Conservation (phyloP, 1,140 invertebrate genomes). For the Myzus persicae region DNA sequence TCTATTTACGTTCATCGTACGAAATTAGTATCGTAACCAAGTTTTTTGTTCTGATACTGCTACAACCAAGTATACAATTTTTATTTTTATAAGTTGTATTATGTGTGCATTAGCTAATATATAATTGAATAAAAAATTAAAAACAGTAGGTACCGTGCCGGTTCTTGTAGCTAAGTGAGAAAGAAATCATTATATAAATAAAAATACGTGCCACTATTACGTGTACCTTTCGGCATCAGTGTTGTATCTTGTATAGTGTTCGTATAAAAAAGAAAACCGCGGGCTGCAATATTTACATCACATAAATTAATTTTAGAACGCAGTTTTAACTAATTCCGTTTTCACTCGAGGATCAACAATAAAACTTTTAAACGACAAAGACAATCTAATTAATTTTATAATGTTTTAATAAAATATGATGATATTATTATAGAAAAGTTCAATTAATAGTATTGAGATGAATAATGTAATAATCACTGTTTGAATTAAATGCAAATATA, state of each 20-base stretch:
- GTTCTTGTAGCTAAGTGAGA: not conserved
- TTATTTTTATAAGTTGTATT: not conserved
- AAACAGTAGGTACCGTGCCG: not conserved
- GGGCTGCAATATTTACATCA: not conserved
- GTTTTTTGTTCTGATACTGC: not conserved
- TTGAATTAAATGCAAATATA: not conserved
- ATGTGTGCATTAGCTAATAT: not conserved
- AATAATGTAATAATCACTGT: not conserved
- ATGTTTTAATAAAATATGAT: not conserved
- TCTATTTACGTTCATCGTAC: not conserved
- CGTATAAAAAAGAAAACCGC: not conserved
- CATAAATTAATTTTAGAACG: not conserved
- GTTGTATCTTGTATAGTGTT: not conserved
- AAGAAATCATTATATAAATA: not conserved
- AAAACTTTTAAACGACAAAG: not conserved
- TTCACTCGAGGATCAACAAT: not conserved
- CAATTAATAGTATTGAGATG: not conserved
- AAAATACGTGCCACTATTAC: not conserved
- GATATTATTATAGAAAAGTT: not conserved
- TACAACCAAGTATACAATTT: not conserved
- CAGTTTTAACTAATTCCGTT: not conserved
- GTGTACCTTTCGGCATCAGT: not conserved
- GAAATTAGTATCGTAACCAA: not conserved
- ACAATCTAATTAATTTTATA: not conserved
- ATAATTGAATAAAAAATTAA: not conserved